Conservation (phyloP, 2,113 vertebrate genomes). For the Callospermophilus lateralis region DNA sequence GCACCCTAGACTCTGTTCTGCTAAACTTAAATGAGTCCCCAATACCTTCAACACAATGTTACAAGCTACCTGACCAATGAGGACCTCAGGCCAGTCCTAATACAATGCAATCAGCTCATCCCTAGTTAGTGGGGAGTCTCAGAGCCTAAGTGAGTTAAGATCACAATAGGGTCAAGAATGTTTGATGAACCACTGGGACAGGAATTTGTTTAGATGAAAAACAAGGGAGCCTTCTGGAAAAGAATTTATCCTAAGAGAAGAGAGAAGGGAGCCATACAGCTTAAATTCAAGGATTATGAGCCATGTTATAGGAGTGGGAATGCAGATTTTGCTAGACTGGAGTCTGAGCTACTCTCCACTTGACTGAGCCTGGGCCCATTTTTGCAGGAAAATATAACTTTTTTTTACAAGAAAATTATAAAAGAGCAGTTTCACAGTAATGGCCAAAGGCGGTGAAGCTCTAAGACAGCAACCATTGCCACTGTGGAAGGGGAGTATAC, state of each 20-base stretch:
- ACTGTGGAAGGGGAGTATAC: not conserved
- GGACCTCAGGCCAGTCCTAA: not conserved
- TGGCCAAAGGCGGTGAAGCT: not conserved
- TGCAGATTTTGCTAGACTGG: not conserved
- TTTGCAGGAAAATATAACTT: too few species aligned
- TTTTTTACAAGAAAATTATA: not conserved
- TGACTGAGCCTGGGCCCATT: too few species aligned
- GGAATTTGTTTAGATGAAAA: not conserved
- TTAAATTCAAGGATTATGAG: not conserved
- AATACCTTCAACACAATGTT: not conserved
- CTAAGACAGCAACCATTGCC: not conserved
- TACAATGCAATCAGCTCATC: not conserved
- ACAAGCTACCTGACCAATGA: not conserved
- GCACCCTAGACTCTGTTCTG: not conserved
- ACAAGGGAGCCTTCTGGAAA: not conserved
- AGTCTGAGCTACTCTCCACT: not conserved
- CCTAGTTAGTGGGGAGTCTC: not conserved
- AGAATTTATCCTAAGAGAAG: not conserved
- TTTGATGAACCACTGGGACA: not conserved
- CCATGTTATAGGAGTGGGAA: not conserved
- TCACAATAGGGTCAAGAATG: not conserved
- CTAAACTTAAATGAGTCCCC: not conserved
- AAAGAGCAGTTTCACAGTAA: not conserved
- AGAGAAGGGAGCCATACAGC: not conserved
- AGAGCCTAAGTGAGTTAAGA: not conserved